Evolutionary conservation across 1,140 invertebrate genomes (phyloP).

Genomic region (Mylabris phalerata): DNA sequence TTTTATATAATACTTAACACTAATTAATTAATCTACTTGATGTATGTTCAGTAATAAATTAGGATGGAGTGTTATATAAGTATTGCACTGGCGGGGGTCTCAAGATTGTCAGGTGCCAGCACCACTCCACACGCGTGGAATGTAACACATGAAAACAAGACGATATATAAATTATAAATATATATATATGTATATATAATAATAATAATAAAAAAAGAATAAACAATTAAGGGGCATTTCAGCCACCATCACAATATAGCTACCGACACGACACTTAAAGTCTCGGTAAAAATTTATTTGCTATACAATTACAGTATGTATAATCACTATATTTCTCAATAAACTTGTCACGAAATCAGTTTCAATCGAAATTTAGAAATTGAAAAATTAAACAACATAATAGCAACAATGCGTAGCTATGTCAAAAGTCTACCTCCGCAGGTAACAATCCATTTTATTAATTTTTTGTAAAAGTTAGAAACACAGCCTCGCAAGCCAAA

Average conservation of each 20-base stretch:
- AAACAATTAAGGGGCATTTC: slow-evolving; percentile 30
- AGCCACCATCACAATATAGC: slow-evolving; percentile 39
- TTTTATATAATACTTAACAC: slow-evolving; percentile 40
- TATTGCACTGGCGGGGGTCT: slow-evolving; percentile 38
- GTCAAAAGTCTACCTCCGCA: slow-evolving; percentile 27
- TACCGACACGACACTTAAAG: slow-evolving; percentile 36
- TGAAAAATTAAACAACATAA: slow-evolving; percentile 31
- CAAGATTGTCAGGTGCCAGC: slow-evolving; percentile 37
- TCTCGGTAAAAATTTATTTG: slow-evolving; percentile 32
- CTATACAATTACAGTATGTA: slow-evolving; percentile 28
- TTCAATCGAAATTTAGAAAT: not conserved
- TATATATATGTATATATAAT: slow-evolving; percentile 27
- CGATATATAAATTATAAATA: slow-evolving; percentile 43
- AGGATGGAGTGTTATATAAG: slow-evolving; percentile 36
- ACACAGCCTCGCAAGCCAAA: slow-evolving; percentile 42
- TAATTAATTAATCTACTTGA: slow-evolving; percentile 37
- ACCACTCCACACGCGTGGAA: slow-evolving; percentile 39
- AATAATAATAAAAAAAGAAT: not conserved
- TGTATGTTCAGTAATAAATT: slow-evolving; percentile 39
- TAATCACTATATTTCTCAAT: slow-evolving; percentile 19
- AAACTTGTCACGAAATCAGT: slow-evolving; percentile 9
- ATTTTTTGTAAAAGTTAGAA: slow-evolving; percentile 25
- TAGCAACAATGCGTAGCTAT: slow-evolving; percentile 37
- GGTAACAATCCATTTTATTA: slow-evolving; percentile 37
- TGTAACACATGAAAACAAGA: slow-evolving; percentile 41